Evolutionary conservation across 2,797 vertebrate genomes (phyloP), one percentile per base, ranked within the genome.

Genomic region (Coluber constrictor): DNA sequence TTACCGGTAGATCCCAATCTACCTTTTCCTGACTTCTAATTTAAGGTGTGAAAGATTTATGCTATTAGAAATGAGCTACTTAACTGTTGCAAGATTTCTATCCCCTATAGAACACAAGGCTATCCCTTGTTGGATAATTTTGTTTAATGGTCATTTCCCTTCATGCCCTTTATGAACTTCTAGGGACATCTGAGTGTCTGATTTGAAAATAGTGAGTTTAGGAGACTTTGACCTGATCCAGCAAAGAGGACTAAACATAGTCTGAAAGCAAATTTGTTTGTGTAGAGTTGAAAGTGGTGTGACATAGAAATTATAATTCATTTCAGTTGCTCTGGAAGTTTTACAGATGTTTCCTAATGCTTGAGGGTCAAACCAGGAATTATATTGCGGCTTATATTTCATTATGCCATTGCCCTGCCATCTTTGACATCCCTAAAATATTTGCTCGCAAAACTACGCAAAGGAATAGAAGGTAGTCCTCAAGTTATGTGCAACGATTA

Each of bases 291-390:
- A 51, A 90, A 87, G 59, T 87, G 23, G 1, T 60, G 0, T 60
- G 90, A 88, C 88, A 88, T 2, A 60, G 61, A 43, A 43, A 66
- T n/a, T 15, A 16, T 56, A 43, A 54, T 25, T 60, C n/a, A 37
- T 93, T 90, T 93, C 37, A 51, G 61, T 56, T 57, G 56, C 20
- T 43, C 56, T 61, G 56, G 90, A 29, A 93, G n/a, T 79, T 93
- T 79, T 60, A 15, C 15, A 79, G 56, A 23, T 25, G 3, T 9
- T 32, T 90, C n/a, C 16, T 88, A 47, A n/a, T 37, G 61, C 16
- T 90, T 74, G 57, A 57, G 3, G 27, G 56, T 43, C 79, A 93
- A 37, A 57, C 25, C 54, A 57, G 55, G 56, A 27, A 47, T 37
- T 43, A 55, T 51, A 55, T 32, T 83, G 9, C 20, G 4, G 51